Conservation (phyloP, 1,140 invertebrate genomes). For the Apolygus lucorum region DNA sequence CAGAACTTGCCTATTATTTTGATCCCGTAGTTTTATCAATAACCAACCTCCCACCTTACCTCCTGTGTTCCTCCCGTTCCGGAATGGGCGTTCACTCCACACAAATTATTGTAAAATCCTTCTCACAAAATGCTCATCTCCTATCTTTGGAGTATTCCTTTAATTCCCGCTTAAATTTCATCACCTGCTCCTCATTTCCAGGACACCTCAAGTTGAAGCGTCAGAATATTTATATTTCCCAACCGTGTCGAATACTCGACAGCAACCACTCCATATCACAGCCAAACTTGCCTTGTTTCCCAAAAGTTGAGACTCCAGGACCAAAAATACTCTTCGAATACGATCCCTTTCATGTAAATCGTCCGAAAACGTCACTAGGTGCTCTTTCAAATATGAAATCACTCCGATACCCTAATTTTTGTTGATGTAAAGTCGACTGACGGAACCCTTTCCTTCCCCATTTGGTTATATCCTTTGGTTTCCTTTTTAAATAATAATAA, state of each 20-base stretch:
- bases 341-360: too few species aligned
- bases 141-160: background rate
- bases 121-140: background rate
- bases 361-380: too few species aligned
- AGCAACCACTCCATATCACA: background rate
- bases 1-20: background rate
- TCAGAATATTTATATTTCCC: background rate
- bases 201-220: too few species aligned
- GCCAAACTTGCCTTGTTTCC: too few species aligned
- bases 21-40: background rate
- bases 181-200: too few species aligned
- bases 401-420: too few species aligned
- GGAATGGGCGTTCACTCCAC: background rate
- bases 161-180: background rate
- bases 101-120: background rate
- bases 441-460: too few species aligned
- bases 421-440: too few species aligned
- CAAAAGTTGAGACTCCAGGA: too few species aligned
- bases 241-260: background rate
- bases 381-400: too few species aligned
- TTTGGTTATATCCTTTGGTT: background rate
- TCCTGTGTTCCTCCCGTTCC: background rate
- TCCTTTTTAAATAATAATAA: background rate
- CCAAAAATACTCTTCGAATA: too few species aligned
- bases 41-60: background rate